Evolutionary conservation across 2,797 vertebrate species (phyloP).

Genomic region (Microcaecilia unicolor): DNA sequence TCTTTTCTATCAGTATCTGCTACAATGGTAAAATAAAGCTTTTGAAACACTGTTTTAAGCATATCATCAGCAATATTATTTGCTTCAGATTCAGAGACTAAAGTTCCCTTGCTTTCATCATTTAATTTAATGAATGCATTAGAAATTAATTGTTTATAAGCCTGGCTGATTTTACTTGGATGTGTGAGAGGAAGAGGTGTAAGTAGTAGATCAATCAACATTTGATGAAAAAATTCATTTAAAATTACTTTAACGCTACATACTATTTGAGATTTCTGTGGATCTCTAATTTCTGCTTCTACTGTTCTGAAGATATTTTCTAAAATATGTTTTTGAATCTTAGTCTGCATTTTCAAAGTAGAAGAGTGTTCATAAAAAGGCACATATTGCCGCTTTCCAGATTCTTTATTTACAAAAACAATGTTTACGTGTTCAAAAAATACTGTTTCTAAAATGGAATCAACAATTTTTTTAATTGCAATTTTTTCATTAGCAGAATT

Average conservation of each 20-base stretch:
- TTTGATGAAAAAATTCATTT: constrained; percentile 27
- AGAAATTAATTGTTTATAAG: not conserved
- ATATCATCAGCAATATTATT: constrained; percentile 15
- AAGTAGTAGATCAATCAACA: constrained; percentile 16
- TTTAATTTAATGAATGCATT: not conserved
- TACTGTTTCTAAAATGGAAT: constrained; percentile 16
- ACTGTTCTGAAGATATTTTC: constrained; percentile 21
- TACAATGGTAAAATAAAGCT: constrained; percentile 19
- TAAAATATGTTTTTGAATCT: constrained; percentile 6
- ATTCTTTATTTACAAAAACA: not conserved
- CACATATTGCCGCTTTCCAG: constrained; percentile 6
- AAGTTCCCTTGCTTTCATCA: not conserved
- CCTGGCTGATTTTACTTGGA: not conserved
- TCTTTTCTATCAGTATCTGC: not conserved
- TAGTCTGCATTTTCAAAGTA: constrained; percentile 3
- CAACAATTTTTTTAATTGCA: constrained; percentile 10
- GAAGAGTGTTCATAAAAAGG: constrained; percentile 24
- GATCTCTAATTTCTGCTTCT: constrained; percentile 27
- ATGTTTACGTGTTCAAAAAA: constrained; percentile 3
- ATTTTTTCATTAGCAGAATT: constrained; percentile 2
- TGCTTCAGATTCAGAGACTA: constrained; percentile 29
- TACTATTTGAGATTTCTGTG: constrained; percentile 20
- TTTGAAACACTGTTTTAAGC: constrained; percentile 26
- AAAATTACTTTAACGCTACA: constrained; percentile 30
- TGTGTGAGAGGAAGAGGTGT: not conserved